Evolutionary conservation across 2,113 vertebrate genomes (phyloP).

Genomic region (Clarias macrocephalus): DNA sequence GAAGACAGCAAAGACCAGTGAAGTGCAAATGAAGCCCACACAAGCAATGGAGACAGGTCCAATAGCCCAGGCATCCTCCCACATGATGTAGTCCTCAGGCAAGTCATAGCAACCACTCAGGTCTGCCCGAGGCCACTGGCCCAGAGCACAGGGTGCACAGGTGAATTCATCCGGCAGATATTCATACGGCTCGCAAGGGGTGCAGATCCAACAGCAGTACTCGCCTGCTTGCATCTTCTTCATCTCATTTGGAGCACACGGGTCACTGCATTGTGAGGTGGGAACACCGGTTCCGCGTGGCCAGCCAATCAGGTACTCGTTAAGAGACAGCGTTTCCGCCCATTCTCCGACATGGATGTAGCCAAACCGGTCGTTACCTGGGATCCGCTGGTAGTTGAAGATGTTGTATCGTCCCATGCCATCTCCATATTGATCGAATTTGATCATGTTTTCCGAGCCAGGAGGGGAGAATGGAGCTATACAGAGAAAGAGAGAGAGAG

Average conservation of each 20-base stretch:
- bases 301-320: constrained; percentile 87
- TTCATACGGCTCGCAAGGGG: constrained; percentile 90
- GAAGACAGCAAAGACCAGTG: constrained; percentile 87
- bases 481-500: constrained; percentile 4
- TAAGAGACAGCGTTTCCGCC: constrained; percentile 88
- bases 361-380: constrained; percentile 77
- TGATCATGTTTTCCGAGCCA: constrained; percentile 85
- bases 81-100: constrained; percentile 96
- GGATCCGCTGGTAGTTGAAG: constrained; percentile 89
- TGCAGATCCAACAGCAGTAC: constrained; percentile 99
- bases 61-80: constrained; percentile 98
- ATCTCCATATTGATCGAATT: constrained; percentile 93
- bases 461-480: constrained; percentile 90
- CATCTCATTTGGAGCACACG: constrained; percentile 95
- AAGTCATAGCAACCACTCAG: constrained; percentile 89
- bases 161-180: constrained; percentile 96
- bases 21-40: constrained; percentile 90
- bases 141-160: constrained; percentile 86
- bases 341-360: constrained; percentile 94
- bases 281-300: constrained; percentile 81
- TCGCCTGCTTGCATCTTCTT: constrained; percentile 99
- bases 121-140: constrained; percentile 90
- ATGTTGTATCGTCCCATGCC: constrained; percentile 95
- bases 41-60: constrained; percentile 95
- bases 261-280: constrained; percentile 95